phyloP scores from a whole-genome alignment of 2,113 vertebrate genomes.

The Eublepharis macularius region DNA sequence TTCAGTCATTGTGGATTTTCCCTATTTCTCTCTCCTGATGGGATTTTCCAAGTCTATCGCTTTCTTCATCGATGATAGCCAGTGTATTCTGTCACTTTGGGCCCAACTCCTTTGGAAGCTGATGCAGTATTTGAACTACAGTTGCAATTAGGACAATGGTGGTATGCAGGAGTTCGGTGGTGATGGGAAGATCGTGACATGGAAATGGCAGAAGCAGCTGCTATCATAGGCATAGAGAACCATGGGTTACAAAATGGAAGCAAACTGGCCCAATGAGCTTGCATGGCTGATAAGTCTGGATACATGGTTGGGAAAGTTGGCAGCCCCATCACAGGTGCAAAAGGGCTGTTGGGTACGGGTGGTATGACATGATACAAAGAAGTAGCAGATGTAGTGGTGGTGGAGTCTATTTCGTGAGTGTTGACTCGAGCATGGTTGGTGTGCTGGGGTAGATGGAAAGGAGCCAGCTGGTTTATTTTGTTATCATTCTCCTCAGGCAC shows the following conservation, averaged over 20 bases:
- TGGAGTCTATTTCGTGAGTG: background rate
- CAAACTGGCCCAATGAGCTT: conserved; percentile 29
- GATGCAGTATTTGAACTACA: background rate
- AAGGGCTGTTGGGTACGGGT: background rate
- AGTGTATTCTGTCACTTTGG: conserved; percentile 17
- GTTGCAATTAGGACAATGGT: conserved; percentile 15
- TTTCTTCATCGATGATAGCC: conserved; percentile 24
- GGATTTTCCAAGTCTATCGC: rapidly evolving
- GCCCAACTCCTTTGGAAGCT: background rate
- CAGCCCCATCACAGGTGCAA: background rate
- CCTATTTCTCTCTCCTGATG: background rate
- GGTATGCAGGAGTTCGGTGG: background rate
- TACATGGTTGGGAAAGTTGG: background rate
- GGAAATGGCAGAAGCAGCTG: conserved; percentile 2
- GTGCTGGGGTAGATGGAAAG: background rate
- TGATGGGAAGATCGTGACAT: background rate
- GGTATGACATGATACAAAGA: background rate
- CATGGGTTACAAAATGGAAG: conserved; percentile 41
- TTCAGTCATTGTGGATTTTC: conserved; percentile 3
- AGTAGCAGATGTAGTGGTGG: conserved; percentile 4
- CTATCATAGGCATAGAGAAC: conserved; percentile 25
- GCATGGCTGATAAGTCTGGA: conserved; percentile 14
- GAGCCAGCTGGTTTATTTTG: background rate
- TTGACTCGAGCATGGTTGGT: background rate
- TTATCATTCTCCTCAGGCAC: background rate